Conservation (phyloP, 2,113 vertebrate species). For the Amblyornis subalaris region DNA sequence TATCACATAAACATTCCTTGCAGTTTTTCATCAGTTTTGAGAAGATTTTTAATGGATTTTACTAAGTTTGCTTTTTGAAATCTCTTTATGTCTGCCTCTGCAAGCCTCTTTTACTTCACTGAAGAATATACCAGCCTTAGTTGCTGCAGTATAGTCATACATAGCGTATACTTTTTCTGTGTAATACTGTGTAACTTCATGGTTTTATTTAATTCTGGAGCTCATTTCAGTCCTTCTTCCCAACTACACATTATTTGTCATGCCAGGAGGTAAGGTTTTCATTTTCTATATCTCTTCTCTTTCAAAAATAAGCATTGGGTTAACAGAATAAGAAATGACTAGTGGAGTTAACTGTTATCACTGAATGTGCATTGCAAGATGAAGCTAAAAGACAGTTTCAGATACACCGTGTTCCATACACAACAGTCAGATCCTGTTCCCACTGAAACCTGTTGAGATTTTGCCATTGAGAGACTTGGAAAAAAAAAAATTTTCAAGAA, state of each 20-base stretch:
- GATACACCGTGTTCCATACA: not conserved
- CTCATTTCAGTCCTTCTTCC: not conserved
- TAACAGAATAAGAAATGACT: not conserved
- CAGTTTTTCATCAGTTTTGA: not conserved
- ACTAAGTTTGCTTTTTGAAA: not conserved
- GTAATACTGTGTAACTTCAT: not conserved
- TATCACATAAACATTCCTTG: not conserved
- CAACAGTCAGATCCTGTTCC: not conserved
- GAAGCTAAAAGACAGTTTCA: not conserved
- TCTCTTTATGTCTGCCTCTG: not conserved
- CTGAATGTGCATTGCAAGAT: accelerated
- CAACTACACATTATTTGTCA: not conserved
- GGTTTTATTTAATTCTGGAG: not conserved
- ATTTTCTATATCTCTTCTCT: not conserved
- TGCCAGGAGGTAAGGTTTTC: not conserved
- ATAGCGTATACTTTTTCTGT: not conserved
- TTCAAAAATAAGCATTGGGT: not conserved
- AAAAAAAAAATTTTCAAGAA: not conserved
- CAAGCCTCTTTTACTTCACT: not conserved
- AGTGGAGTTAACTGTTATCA: not conserved
- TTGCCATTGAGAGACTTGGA: not conserved
- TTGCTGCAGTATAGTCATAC: not conserved
- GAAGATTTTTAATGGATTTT: not conserved
- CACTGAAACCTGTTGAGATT: not conserved
- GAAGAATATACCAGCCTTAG: not conserved